Evolutionary conservation across 2,113 vertebrate genomes (phyloP).

Genomic region (Apaloderma vittatum): DNA sequence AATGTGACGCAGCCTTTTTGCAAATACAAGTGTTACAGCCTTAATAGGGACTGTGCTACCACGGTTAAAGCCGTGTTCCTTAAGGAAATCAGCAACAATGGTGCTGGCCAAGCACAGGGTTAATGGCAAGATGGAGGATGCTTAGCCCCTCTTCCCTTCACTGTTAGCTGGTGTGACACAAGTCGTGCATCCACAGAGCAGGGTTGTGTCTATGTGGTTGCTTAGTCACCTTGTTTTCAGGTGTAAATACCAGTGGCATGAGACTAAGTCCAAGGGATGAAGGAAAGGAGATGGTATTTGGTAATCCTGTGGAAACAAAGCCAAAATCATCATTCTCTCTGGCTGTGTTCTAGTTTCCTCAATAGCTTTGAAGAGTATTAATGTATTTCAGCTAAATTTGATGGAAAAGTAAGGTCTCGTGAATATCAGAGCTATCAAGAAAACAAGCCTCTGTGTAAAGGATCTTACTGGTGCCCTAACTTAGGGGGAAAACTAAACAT

Average conservation of each 20-base stretch:
- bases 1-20: neutral
- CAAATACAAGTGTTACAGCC: neutral
- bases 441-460: neutral
- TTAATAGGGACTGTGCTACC: neutral
- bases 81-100: neutral
- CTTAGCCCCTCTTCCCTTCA: neutral
- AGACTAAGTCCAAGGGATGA: neutral
- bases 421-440: neutral
- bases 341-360: neutral
- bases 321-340: neutral
- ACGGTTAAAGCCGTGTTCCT: neutral
- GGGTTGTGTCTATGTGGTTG: neutral
- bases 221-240: neutral
- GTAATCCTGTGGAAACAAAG: neutral
- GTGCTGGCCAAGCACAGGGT: neutral
- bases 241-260: neutral
- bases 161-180: neutral
- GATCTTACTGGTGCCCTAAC: neutral
- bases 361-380: neutral
- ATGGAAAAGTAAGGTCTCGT: neutral
- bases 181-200: fast-evolving
- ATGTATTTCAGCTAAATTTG: neutral
- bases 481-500: neutral
- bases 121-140: neutral
- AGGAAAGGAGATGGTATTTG: neutral